Conservation (phyloP, 2,888 invertebrate genomes). For the Tortrix viridana region DNA sequence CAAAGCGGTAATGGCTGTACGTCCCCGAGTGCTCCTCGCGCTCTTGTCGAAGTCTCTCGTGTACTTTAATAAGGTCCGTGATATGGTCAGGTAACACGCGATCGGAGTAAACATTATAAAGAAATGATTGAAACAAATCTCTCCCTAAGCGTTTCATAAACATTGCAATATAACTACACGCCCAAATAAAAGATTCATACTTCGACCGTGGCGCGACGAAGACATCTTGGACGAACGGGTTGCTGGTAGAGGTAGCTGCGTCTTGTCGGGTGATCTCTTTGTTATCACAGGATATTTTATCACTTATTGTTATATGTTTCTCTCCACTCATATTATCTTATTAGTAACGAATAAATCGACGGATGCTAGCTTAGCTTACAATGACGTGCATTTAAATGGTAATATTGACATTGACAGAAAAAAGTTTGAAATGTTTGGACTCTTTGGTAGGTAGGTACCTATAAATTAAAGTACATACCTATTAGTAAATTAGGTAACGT, state of each 20-base stretch:
- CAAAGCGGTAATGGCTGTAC: slow-evolving; percentile 59
- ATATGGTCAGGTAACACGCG: slow-evolving; percentile 62
- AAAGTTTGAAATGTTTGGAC: not conserved
- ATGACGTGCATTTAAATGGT: slow-evolving; percentile 10
- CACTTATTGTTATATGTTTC: slow-evolving; percentile 54
- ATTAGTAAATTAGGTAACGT: too few relatives aligned
- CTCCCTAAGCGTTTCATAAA: slow-evolving; percentile 61
- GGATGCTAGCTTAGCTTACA: slow-evolving; percentile 21
- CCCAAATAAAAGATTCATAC: slow-evolving; percentile 70
- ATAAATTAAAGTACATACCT: too few relatives aligned
- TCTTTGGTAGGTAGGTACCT: too few relatives aligned
- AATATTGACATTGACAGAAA: slow-evolving; percentile 22
- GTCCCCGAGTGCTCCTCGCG: slow-evolving; percentile 55
- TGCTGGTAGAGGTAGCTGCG: slow-evolving; percentile 47
- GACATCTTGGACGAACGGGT: slow-evolving; percentile 51
- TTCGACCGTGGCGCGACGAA: slow-evolving; percentile 51
- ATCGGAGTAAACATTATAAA: slow-evolving; percentile 57
- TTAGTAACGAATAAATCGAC: slow-evolving; percentile 25
- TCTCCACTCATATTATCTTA: slow-evolving; percentile 61
- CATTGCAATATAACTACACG: slow-evolving; percentile 62
- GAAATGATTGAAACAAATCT: slow-evolving; percentile 58
- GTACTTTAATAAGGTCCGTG: slow-evolving; percentile 59
- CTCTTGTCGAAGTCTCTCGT: slow-evolving; percentile 54
- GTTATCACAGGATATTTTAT: slow-evolving; percentile 42
- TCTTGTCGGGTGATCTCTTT: slow-evolving; percentile 46